Evolutionary conservation across 2,797 vertebrate species (phyloP).

Genomic region (Megalops cyprinoides): DNA sequence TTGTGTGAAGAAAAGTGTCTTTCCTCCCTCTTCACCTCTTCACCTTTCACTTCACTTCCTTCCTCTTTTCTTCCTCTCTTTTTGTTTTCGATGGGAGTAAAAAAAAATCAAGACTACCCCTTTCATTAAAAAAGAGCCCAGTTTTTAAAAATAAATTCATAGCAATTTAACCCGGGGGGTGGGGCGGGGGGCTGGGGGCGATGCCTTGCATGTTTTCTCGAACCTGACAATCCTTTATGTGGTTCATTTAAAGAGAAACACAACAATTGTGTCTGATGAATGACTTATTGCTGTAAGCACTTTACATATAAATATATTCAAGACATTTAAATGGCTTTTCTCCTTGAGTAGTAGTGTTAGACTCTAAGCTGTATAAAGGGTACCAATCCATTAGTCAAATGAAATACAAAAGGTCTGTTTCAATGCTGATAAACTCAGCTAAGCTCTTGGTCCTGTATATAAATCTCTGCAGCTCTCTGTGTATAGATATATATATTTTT

Average conservation of each 20-base stretch:
- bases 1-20: no score
- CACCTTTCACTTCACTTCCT: no score
- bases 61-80: background rate
- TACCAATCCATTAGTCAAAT: conserved; percentile 44
- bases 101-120: background rate
- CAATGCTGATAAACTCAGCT: conserved; percentile 76
- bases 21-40: no score
- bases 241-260: conserved; percentile 32
- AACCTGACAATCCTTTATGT: conserved; percentile 35
- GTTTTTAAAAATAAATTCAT: background rate
- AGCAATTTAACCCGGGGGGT: background rate
- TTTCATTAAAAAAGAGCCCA: background rate
- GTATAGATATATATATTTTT: conserved; percentile 68
- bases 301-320: conserved; percentile 72
- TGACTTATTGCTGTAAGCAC: conserved; percentile 70
- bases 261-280: conserved; percentile 50
- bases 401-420: conserved; percentile 75
- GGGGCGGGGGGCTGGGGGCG: background rate
- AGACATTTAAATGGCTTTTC: conserved; percentile 70
- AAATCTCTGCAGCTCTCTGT: conserved; percentile 71
- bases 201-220: conserved; percentile 23
- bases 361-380: conserved; percentile 58
- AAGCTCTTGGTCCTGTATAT: conserved; percentile 73
- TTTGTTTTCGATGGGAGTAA: background rate
- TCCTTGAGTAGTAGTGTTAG: conserved; percentile 70